These are phyloP conservation scores for Monochamus alternatus DNA, from an alignment of 2,888 invertebrate species.

Conservation along the genomic window DNA sequence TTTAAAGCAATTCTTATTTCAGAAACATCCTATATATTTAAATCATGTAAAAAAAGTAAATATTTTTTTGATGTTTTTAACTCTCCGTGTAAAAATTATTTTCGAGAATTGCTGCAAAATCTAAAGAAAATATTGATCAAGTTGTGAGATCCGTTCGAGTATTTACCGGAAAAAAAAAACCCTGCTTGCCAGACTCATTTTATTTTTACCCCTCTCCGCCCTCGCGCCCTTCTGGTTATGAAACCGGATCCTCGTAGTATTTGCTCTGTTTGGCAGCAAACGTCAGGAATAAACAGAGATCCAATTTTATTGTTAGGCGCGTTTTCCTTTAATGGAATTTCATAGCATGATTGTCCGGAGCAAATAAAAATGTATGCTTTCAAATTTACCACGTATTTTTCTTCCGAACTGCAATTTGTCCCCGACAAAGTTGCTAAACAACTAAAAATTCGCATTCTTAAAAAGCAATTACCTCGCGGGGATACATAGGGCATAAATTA, in stretches of 20 bases:
- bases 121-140: slow-evolving; percentile 59
- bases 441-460: too few relatives aligned
- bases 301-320: slow-evolving; percentile 15
- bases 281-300: slow-evolving; percentile 21
- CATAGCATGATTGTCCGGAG: background rate
- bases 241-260: slow-evolving; percentile 20
- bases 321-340: background rate
- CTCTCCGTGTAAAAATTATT: slow-evolving; percentile 57
- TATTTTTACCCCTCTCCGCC: background rate
- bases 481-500: slow-evolving; percentile 16
- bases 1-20: too few relatives aligned
- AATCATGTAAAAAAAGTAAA: too few relatives aligned
- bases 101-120: slow-evolving; percentile 57
- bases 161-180: slow-evolving; percentile 49
- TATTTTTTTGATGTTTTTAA: slow-evolving; percentile 43
- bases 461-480: background rate
- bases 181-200: background rate
- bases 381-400: too few relatives aligned
- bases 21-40: too few relatives aligned
- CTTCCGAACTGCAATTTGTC: too few relatives aligned
- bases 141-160: slow-evolving; percentile 52
- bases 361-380: too few relatives aligned
- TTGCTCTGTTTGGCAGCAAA: slow-evolving; percentile 21
- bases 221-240: slow-evolving; percentile 13
- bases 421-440: too few relatives aligned